Percentiles rank a stretch among this genome's conserved stretches.
These are phyloP conservation scores for Motacilla alba DNA, from an alignment of 2,113 vertebrate genomes.

Conservation along the genomic window DNA sequence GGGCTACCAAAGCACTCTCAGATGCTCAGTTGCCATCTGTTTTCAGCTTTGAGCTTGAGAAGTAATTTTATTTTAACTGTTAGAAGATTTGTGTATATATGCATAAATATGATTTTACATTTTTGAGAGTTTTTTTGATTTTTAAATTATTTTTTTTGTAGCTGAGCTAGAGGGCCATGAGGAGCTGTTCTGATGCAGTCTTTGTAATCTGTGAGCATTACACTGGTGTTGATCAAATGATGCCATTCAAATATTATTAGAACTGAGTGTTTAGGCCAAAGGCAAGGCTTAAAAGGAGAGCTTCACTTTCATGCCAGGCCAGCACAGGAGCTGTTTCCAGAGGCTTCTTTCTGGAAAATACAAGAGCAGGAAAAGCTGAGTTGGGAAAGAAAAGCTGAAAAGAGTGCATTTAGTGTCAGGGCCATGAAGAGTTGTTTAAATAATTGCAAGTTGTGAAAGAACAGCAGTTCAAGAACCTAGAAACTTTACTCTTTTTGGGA, in stretches of 20 bases:
- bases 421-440: neutral
- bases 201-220: neutral
- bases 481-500: neutral
- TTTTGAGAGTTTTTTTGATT: neutral
- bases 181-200: neutral
- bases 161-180: neutral
- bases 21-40: conserved; percentile 1
- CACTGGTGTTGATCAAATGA: neutral
- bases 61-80: neutral
- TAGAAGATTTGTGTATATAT: neutral
- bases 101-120: neutral
- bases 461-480: neutral
- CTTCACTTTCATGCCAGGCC: neutral
- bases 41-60: conserved; percentile 23
- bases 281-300: neutral
- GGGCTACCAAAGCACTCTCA: neutral
- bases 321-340: neutral
- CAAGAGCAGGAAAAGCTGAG: neutral
- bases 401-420: neutral
- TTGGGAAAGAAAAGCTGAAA: neutral
- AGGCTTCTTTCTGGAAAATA: neutral
- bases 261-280: neutral
- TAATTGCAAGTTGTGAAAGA: neutral
- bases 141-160: neutral
- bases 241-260: neutral